These are phyloP conservation scores for Okapia johnstoni DNA, from an alignment of 2,113 vertebrate genomes.

Conservation along the genomic window DNA sequence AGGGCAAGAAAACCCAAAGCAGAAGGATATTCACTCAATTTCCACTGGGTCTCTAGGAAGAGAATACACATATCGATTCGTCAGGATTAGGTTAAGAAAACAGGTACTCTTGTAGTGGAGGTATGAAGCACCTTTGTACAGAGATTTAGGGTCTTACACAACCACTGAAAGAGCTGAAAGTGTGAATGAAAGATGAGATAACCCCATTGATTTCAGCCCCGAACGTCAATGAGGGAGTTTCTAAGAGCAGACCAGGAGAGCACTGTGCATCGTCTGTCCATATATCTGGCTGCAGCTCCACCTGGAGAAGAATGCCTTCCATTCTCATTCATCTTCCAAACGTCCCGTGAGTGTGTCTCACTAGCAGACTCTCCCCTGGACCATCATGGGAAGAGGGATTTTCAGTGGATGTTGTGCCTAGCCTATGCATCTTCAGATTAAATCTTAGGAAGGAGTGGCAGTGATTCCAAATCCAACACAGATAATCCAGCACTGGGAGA, in stretches of 20 bases:
- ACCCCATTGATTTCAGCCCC: background rate
- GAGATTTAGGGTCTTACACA: background rate
- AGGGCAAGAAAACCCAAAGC: background rate
- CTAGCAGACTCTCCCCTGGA: background rate
- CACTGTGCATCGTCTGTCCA: background rate
- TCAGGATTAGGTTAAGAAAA: background rate
- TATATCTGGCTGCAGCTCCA: background rate
- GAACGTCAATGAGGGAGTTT: fast-evolving
- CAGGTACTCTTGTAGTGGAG: background rate
- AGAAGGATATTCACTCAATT: background rate
- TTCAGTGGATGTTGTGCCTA: background rate
- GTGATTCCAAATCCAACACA: background rate
- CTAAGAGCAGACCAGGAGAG: background rate
- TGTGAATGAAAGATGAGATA: background rate
- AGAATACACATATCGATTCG: background rate
- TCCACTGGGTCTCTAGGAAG: background rate
- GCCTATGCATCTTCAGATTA: background rate
- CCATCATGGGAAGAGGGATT: background rate
- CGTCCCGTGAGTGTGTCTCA: background rate
- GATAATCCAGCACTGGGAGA: background rate
- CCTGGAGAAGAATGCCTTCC: background rate
- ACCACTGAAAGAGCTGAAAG: background rate
- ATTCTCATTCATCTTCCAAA: background rate
- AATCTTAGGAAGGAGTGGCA: background rate
- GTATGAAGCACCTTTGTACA: background rate